Evolutionary conservation across 2,888 invertebrate genomes (phyloP), one percentile per base, ranked within the genome.

Genomic region (Acleris cristana): DNA sequence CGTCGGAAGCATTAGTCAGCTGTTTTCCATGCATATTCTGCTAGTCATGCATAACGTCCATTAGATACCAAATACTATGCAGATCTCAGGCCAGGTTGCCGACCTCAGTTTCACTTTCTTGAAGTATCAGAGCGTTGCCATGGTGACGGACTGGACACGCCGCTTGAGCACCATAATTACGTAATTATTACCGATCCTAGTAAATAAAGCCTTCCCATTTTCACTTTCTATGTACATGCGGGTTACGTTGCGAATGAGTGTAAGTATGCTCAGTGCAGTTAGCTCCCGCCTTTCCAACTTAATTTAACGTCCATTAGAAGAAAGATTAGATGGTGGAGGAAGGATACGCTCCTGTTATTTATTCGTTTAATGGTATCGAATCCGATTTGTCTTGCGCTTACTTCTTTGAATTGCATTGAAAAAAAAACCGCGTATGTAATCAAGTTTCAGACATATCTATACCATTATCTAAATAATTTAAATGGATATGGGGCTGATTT

Each of bases 21-120:
- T 55, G 49, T 40, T 64, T 64, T 48, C 49, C 48, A 26, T 44
- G 57, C 64, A 40, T 64, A 48, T n/a, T 48, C 18, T 7, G 40
- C 56, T 23, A 26, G 30, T 66, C 40, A 61, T 52, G 66, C 61
- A 66, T 52, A 45, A 56, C 56, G 48, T 49, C 54, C 23, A 60
- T 55, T 45, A 52, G 61, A 57, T 40, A 56, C 49, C 48, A 48
- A 54, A 54, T 52, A 53, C 54, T 54, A 60, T 67, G 63, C 71
- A 68, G 52, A 59, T 66, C 45, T 48, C 26, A 30, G 58, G 18
- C 66, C 69, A 69, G 82, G 80, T 84, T 81, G 76, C 73, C 73
- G 78, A 78, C 78, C 83, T 72, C 69, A 74, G 80, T 87, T 89
- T 87, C 86, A 87, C 88, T 89, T 88, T 87, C 82, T 73, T 79